Conservation (phyloP, 2,113 vertebrate species). For the Ictalurus punctatus region DNA sequence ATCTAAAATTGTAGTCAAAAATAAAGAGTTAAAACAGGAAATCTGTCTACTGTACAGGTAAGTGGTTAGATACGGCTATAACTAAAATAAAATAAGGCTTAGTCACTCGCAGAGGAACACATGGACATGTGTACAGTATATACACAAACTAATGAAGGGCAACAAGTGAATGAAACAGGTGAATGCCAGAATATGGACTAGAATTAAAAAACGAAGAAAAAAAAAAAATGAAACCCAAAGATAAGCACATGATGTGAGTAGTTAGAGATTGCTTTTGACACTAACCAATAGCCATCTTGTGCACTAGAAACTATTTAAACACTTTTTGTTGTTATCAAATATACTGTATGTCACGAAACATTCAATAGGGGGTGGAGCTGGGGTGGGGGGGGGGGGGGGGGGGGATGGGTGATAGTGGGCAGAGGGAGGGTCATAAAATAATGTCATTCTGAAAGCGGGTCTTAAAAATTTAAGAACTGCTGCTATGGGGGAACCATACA, state of each 20-base stretch:
- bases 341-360: not conserved
- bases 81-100: not conserved
- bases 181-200: not conserved
- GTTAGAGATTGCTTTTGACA: not conserved
- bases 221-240: not conserved
- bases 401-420: too few relatives aligned
- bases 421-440: too few relatives aligned
- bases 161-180: not conserved
- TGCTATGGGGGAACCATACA: not conserved
- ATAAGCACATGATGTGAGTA: not conserved
- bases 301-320: not conserved
- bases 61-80: not conserved
- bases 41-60: not conserved
- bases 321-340: not conserved
- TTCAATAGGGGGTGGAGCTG: too few relatives aligned
- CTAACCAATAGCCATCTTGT: not conserved
- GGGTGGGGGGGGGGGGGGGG: too few relatives aligned
- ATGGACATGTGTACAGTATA: not conserved
- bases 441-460: too few relatives aligned
- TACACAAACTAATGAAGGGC: not conserved
- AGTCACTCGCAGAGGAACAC: not conserved
- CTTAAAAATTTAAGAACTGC: too few relatives aligned
- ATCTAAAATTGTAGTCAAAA: not conserved
- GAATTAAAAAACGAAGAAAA: not conserved
- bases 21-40: not conserved